Evolutionary conservation across 2,888 invertebrate species (phyloP), one percentile per base, ranked within the genome.

Genomic region (Sussaba pulchella): DNA sequence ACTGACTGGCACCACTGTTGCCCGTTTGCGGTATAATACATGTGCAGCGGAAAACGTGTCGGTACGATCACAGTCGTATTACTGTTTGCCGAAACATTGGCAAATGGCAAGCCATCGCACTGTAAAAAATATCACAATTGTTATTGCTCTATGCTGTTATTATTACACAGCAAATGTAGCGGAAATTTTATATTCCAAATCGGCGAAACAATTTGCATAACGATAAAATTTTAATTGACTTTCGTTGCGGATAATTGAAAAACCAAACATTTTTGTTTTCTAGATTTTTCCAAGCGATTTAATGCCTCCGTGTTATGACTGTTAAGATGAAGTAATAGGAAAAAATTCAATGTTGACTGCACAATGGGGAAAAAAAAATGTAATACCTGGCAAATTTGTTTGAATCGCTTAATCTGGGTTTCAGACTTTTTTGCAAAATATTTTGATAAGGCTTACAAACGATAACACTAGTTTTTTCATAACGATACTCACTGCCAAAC

Each of bases 1-100:
- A 87, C 91, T 88, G 82, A 91, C 92, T 89, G 87, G 78, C 90
- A 90, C 82, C 81, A 82, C 10, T 87, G 57, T 36, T 75, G 61
- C 0, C 71, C 54, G 17, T 52, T 41, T 52, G 81, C 83, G 4
- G 71, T 74, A 24, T 89, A 92, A 79, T 87, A 88, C 63, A 92
- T 83, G 59, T 89, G 87, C 45, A 89, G 74, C 31, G 89, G 88
- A 78, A 88, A 89, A 78, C 87, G 88, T 12, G 92, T 90, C 17
- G 89, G 84, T 59, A 91, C 66, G 47, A 89, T 81, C 2, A 92
- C 74, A 17, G 88, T 86, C 0, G 83, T 86, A 69, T 88, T 91
- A 19, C 79, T 85, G 24, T 87, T 82, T 4, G 87, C 79, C 21
- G 84, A 39, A 67, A 92, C 74, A 78, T 81, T 85, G 36, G 83